These are phyloP conservation scores for Drosophila algonquin DNA, from an alignment of 2,888 invertebrate genomes.

Conservation along the genomic window DNA sequence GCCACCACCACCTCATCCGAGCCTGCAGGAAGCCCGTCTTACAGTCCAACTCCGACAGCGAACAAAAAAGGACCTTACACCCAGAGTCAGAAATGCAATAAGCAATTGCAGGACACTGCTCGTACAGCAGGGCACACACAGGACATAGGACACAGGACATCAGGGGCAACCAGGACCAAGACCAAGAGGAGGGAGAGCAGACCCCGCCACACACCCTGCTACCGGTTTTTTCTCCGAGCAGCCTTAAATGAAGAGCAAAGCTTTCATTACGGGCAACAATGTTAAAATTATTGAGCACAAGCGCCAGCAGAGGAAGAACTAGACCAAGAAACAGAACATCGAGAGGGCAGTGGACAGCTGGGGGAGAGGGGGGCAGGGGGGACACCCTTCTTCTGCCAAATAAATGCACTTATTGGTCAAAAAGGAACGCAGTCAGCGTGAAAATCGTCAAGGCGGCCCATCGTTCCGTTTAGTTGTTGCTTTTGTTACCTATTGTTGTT, in stretches of 20 bases:
- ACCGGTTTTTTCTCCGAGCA: constrained; percentile 20
- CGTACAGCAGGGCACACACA: constrained; percentile 14
- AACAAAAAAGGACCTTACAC: constrained; percentile 67
- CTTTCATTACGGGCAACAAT: constrained; percentile 82
- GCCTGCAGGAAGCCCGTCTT: constrained; percentile 66
- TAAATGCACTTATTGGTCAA: constrained; percentile 61
- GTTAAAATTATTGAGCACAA: constrained; percentile 81
- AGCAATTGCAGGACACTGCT: constrained; percentile 41
- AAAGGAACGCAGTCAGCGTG: constrained; percentile 57
- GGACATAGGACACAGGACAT: constrained; percentile 2
- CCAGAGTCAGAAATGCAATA: constrained; percentile 36
- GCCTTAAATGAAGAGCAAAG: constrained; percentile 81
- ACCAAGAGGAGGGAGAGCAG: constrained; percentile 12
- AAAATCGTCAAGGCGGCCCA: constrained; percentile 70
- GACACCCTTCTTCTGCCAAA: constrained; percentile 21
- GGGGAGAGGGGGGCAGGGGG: background rate
- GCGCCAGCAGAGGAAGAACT: constrained; percentile 15
- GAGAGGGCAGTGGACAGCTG: too few species aligned
- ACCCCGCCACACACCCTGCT: constrained; percentile 26
- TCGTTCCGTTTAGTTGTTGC: constrained; percentile 47
- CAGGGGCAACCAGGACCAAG: constrained; percentile 7
- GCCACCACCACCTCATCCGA: constrained; percentile 19
- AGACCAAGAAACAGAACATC: constrained; percentile 8
- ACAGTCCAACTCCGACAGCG: constrained; percentile 60
- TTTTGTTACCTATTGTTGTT: constrained; percentile 16